Conservation (phyloP, 2,797 vertebrate genomes). For the Eulemur rubriventer region DNA sequence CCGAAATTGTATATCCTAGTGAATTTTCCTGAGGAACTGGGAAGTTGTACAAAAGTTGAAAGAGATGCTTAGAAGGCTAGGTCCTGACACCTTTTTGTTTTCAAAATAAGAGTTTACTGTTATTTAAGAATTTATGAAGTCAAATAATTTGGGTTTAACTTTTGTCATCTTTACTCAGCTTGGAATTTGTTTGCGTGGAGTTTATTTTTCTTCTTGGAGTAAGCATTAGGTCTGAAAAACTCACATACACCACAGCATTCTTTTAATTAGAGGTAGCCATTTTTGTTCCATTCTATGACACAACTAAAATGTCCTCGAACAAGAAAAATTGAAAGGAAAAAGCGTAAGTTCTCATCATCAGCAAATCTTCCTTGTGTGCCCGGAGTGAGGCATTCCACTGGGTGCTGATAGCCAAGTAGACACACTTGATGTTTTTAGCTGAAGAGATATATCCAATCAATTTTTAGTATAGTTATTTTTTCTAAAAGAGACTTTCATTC, state of each 20-base stretch:
- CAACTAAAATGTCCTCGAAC: background rate
- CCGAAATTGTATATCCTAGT: background rate
- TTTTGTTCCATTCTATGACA: background rate
- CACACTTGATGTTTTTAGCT: background rate
- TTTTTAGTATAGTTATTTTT: background rate
- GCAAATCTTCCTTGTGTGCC: background rate
- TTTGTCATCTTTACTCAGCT: background rate
- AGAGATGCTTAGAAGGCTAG: background rate
- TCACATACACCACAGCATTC: background rate
- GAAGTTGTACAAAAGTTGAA: background rate
- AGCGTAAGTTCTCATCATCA: background rate
- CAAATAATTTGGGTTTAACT: background rate
- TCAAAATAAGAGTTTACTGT: background rate
- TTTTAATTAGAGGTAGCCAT: slow-evolving; percentile 7
- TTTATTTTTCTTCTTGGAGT: background rate
- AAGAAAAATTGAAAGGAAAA: background rate
- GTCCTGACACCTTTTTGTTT: background rate
- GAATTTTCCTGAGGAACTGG: background rate
- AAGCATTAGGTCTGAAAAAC: slow-evolving; percentile 12
- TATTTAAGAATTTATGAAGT: background rate
- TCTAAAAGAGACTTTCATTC: background rate
- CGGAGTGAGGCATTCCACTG: background rate
- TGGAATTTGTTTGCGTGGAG: background rate
- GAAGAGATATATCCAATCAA: background rate
- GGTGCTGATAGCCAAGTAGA: background rate